These are phyloP conservation scores for Nymphalis urticae DNA, from an alignment of 2,888 invertebrate genomes.

Conservation along the genomic window DNA sequence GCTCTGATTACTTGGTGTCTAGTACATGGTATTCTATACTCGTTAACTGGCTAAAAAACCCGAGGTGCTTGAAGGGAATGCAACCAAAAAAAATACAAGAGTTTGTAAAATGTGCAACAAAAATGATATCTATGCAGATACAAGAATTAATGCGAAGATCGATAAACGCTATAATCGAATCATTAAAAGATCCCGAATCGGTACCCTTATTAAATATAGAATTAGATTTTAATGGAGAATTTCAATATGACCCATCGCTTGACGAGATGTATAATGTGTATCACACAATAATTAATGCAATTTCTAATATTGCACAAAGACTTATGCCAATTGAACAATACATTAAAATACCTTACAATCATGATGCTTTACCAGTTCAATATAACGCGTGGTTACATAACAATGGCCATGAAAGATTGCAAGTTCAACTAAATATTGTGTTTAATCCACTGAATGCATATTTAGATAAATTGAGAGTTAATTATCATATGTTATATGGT, in stretches of 20 bases:
- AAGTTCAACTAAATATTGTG: conserved; percentile 73
- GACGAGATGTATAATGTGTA: conserved; percentile 80
- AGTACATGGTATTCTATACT: conserved; percentile 73
- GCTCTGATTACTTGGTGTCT: conserved; percentile 69
- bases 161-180: conserved; percentile 82
- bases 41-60: conserved; percentile 74
- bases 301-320: conserved; percentile 80
- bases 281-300: conserved; percentile 80
- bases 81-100: conserved; percentile 59
- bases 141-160: conserved; percentile 85
- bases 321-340: conserved; percentile 82
- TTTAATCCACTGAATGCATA: conserved; percentile 82
- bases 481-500: conserved; percentile 82
- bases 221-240: conserved; percentile 78
- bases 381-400: conserved; percentile 81
- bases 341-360: conserved; percentile 64
- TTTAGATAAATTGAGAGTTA: conserved; percentile 72
- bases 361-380: conserved; percentile 79
- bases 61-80: conserved; percentile 70
- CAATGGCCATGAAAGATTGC: conserved; percentile 77
- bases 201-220: conserved; percentile 84
- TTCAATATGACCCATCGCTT: conserved; percentile 83
- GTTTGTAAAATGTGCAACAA: conserved; percentile 71
- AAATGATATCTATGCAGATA: conserved; percentile 81
- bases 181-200: conserved; percentile 74